These are phyloP conservation scores for Bufotes viridis DNA, from an alignment of 2,797 vertebrate species.

Conservation along the genomic window DNA sequence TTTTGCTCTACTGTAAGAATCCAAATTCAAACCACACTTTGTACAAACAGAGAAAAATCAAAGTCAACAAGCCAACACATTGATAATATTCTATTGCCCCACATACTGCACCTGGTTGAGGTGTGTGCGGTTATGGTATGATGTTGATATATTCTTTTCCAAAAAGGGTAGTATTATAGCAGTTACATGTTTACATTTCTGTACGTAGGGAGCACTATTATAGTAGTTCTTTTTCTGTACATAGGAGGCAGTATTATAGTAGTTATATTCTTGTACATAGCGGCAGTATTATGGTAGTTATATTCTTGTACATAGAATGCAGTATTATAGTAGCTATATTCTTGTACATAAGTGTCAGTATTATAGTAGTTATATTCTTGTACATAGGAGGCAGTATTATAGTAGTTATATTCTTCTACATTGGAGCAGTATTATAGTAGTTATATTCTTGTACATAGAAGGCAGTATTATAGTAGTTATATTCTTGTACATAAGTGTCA, in stretches of 20 bases:
- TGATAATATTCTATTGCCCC: neutral
- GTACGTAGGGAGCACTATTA: neutral
- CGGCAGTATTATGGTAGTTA: neutral
- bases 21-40: constrained; percentile 62
- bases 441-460: neutral
- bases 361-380: constrained; percentile 3
- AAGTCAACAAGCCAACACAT: neutral
- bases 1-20: neutral
- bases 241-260: neutral
- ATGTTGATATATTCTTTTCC: neutral
- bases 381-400: neutral
- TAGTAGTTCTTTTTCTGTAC: neutral
- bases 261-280: neutral
- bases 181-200: neutral
- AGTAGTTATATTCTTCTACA: neutral
- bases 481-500: too few relatives aligned
- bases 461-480: too few relatives aligned
- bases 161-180: neutral
- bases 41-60: neutral
- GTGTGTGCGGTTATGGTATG: neutral
- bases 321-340: neutral
- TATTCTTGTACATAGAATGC: neutral
- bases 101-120: neutral
- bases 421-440: neutral
- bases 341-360: neutral